Base-by-base conservation (phyloP, 2,888 invertebrate genomes). In the Holacanthella duospinosa region DNA sequence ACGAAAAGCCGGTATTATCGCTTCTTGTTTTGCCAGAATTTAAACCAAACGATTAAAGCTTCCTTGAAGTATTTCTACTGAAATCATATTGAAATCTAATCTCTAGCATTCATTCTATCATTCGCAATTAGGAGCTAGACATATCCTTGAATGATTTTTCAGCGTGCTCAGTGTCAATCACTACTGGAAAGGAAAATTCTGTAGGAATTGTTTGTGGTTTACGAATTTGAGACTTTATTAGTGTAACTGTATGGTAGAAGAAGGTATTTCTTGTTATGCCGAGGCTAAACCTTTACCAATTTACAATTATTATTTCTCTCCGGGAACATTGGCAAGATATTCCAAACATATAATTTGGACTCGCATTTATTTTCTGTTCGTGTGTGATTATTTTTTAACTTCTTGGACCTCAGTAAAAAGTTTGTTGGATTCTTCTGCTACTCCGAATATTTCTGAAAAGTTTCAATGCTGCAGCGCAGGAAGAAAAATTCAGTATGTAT, bases 351-450 rank as follows among this genome's bases (percentile, higher is more conserved):
- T 68, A 68, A 68, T 68, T 68, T 68, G 58, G 66, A 68, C 64
- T 66, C 68, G 63, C 68, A 68, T 68, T 68, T 66, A 66, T 68
- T 67, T 67, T 64, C 64, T 43, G n/a, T 63, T 67, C 67, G 65
- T 65, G 65, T 66, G 68, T 66, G 68, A 68, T 65, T 66, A 66
- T 64, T 58, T 67, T 64, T 66, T 68, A 55, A 61, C 58, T 64
- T 24, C n/a, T 9, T 53, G 21, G 9, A 26, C 4, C 54, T 53
- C 54, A 26, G n/a, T n/a, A 53, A 26, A 53, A 36, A 6, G 6
- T 36, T 36, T 36, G 16, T 36, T 36, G 6, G 36, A 16, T 9
- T 6, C 36, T 36, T 16, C 36, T 36, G 36, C 16, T n/a, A n/a
- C n/a, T n/a, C n/a, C n/a, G n/a, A n/a, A n/a, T n/a, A n/a, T n/a